phyloP scores from a whole-genome alignment of 1,140 invertebrate genomes.

The Melipona quadrifasciata region DNA sequence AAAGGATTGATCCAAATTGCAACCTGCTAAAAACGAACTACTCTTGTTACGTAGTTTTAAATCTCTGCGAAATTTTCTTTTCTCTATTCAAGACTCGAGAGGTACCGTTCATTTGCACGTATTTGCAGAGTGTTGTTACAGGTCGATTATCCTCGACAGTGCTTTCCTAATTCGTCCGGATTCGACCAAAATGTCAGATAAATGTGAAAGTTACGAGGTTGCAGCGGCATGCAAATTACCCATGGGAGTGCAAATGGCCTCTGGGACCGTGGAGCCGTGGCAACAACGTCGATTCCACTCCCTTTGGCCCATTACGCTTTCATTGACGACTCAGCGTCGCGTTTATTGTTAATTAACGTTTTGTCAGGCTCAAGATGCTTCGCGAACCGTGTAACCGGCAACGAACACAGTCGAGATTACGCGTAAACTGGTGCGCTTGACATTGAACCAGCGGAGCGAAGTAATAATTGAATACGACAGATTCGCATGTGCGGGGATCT shows the following conservation, averaged over 20 bases:
- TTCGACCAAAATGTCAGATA: conserved; percentile 1
- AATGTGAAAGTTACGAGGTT: conserved; percentile 3
- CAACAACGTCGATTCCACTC: conserved; percentile 9
- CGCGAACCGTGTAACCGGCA: background rate
- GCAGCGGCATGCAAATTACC: conserved; percentile 22
- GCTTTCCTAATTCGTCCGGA: background rate
- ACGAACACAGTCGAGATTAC: conserved; percentile 15
- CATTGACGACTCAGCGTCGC: background rate
- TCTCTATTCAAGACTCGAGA: background rate
- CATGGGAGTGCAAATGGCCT: conserved; percentile 15
- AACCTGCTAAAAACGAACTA: background rate
- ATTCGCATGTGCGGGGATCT: conserved; percentile 17
- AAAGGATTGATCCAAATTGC: no score
- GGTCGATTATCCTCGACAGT: background rate
- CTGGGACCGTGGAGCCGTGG: background rate
- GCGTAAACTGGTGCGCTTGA: conserved; percentile 17
- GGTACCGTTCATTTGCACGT: background rate
- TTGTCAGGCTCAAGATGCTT: conserved; percentile 25
- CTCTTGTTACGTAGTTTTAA: background rate
- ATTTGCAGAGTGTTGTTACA: background rate
- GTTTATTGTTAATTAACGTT: conserved; percentile 40
- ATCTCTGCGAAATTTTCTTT: no score
- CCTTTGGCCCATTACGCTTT: conserved; percentile 36
- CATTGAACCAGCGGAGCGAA: conserved; percentile 26
- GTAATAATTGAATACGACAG: conserved; percentile 39